These are phyloP conservation scores for Cochlearius cochlearius DNA, from an alignment of 2,113 vertebrate genomes.

Conservation along the genomic window DNA sequence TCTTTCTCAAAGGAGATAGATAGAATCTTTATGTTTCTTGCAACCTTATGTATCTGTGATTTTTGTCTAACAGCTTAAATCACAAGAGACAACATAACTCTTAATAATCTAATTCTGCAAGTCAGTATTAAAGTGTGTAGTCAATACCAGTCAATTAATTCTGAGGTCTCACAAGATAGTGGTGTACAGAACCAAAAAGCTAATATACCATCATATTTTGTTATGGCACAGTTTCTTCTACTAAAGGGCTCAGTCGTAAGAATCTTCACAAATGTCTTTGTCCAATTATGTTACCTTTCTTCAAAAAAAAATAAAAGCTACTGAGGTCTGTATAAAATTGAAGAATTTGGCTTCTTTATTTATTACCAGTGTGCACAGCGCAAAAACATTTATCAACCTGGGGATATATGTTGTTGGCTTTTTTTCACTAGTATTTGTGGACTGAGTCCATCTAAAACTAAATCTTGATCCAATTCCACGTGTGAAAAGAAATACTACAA, in stretches of 20 bases:
- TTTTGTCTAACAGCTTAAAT: not conserved
- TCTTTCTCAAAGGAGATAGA: not conserved
- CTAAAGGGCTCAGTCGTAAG: not conserved
- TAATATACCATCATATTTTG: not conserved
- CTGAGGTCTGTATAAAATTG: not conserved
- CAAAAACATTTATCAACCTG: not conserved
- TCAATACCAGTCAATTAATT: not conserved
- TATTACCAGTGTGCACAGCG: not conserved
- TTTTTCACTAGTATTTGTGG: not conserved
- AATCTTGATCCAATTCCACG: not conserved
- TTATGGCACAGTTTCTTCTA: not conserved
- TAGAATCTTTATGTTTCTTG: not conserved
- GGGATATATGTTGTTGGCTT: not conserved
- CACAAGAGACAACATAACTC: not conserved
- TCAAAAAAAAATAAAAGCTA: not conserved
- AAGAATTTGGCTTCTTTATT: not conserved
- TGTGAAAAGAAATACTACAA: not conserved
- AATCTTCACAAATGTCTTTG: not conserved
- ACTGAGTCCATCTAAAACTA: not conserved
- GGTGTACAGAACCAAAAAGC: not conserved
- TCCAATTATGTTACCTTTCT: not conserved
- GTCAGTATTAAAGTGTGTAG: not conserved
- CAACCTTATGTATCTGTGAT: not conserved
- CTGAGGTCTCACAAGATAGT: not conserved
- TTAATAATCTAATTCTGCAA: not conserved